Conservation (phyloP, 2,113 vertebrate species). For the Ceyx cyanopectus region DNA sequence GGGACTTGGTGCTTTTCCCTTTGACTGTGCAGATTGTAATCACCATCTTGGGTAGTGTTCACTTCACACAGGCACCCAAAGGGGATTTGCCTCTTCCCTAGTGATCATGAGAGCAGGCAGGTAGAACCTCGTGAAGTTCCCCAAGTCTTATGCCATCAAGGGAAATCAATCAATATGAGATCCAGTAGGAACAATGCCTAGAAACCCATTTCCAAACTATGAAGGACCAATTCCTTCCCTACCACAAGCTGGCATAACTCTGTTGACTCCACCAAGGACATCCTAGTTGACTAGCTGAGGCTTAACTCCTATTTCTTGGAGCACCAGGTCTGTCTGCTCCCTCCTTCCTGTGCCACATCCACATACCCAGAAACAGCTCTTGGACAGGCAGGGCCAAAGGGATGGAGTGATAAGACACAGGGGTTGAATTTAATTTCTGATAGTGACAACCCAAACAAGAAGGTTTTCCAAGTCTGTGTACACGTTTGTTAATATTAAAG, state of each 20-base stretch:
- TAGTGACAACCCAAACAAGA: background rate
- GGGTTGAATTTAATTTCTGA: background rate
- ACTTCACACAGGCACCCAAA: background rate
- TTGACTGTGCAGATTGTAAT: background rate
- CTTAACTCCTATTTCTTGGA: background rate
- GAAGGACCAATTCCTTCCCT: background rate
- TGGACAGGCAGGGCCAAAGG: background rate
- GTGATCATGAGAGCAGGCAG: background rate
- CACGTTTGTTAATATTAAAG: background rate
- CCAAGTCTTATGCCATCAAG: background rate
- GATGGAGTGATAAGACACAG: background rate
- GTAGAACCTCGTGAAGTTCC: rapidly evolving
- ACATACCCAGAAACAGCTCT: background rate
- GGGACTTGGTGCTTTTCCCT: background rate
- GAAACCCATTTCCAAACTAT: background rate
- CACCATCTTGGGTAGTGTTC: background rate
- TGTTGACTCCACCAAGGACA: background rate
- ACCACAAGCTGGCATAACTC: rapidly evolving
- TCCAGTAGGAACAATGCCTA: background rate
- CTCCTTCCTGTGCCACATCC: background rate
- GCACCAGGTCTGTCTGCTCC: background rate
- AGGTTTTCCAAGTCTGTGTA: background rate
- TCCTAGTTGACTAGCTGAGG: background rate
- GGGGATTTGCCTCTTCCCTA: background rate
- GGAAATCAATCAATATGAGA: background rate